Evolutionary conservation across 2,888 invertebrate species (phyloP).

Genomic region (Pherbina coryleti): DNA sequence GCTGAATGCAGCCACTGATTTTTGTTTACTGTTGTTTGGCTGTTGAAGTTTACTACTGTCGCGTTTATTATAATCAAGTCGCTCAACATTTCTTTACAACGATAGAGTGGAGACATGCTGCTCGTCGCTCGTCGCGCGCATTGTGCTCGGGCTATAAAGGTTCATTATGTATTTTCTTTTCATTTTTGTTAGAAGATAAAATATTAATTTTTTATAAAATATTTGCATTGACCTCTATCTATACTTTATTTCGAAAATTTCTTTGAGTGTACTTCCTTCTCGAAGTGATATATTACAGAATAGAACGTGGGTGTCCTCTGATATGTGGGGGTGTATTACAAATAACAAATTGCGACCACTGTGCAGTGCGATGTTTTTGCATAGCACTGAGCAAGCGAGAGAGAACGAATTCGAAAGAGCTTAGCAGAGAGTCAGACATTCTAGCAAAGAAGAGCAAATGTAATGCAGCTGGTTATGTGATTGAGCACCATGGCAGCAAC

Average conservation of each 20-base stretch:
- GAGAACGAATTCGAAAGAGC: background rate
- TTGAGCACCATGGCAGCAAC: background rate
- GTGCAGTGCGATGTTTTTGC: constrained; percentile 13
- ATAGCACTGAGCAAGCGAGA: background rate
- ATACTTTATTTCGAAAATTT: background rate
- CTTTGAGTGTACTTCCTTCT: background rate
- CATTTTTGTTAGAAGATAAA: too few relatives aligned
- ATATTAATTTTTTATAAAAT: background rate
- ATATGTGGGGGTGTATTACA: background rate
- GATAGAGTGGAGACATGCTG: too few relatives aligned
- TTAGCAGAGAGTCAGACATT: too few relatives aligned
- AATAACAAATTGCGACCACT: background rate
- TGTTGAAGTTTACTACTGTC: too few relatives aligned
- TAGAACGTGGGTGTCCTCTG: background rate
- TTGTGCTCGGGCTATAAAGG: too few relatives aligned
- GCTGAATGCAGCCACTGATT: too few relatives aligned
- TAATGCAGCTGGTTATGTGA: background rate
- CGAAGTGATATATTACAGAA: background rate
- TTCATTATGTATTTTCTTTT: too few relatives aligned
- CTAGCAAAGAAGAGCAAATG: background rate
- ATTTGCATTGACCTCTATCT: background rate
- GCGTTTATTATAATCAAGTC: too few relatives aligned
- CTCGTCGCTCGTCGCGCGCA: too few relatives aligned
- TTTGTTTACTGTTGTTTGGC: too few relatives aligned
- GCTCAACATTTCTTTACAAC: too few relatives aligned